Conservation (phyloP, 2,113 vertebrate genomes). For the Sclerurus mexicanus region DNA sequence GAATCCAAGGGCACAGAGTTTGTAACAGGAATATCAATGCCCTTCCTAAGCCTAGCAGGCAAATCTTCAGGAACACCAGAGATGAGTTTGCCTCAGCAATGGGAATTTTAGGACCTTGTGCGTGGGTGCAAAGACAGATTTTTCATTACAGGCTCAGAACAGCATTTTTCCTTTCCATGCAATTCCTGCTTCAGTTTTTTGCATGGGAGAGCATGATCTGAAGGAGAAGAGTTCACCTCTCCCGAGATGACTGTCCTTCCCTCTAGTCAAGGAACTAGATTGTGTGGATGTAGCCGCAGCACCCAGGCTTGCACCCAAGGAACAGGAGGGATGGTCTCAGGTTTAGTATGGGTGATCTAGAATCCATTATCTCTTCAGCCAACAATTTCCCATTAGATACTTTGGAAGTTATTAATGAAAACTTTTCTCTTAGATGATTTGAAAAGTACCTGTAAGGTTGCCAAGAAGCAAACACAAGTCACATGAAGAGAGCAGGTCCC, state of each 20-base stretch:
- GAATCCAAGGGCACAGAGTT: neutral
- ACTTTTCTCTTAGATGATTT: neutral
- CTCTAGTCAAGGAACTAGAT: neutral
- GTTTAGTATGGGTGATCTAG: neutral
- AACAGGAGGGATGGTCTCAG: neutral
- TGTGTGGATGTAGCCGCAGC: neutral
- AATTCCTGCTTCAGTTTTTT: neutral
- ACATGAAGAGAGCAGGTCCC: neutral
- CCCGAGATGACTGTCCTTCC: neutral
- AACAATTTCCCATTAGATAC: neutral
- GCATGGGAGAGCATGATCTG: neutral
- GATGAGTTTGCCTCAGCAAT: neutral
- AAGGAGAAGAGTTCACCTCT: neutral
- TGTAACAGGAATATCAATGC: neutral
- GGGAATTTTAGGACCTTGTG: neutral
- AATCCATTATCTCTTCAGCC: neutral
- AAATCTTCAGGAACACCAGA: neutral
- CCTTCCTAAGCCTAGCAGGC: neutral
- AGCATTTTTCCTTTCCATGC: neutral
- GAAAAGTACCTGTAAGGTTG: neutral
- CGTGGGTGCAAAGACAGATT: neutral
- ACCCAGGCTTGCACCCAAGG: fast-evolving
- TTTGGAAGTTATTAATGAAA: neutral
- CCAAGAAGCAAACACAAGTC: neutral
- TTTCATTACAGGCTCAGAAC: neutral